Base-by-base conservation (phyloP, 2,113 vertebrate genomes). In the Psittacula cyanocephala region DNA sequence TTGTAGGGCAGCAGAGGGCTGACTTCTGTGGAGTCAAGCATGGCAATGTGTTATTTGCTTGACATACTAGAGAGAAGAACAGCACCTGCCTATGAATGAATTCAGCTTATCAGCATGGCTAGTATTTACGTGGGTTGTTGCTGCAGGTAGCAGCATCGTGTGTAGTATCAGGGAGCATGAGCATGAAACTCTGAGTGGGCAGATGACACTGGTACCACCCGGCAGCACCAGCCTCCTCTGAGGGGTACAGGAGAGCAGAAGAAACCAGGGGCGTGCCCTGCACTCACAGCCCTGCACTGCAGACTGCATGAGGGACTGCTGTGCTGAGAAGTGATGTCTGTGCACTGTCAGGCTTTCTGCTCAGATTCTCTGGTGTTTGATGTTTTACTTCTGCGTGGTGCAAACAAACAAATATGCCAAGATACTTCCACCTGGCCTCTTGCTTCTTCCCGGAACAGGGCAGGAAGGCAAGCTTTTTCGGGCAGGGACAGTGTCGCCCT, bases 221-320 rank as follows among this genome's bases (percentile, higher is more conserved):
- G 33, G 9, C 35, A 35, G 3, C 60, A 53, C 25, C 22, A 50
- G 43, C 39, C 46, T 25, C 12, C 8, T 33, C 33, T 9, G 43
- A 39, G 31, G 29, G 72, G 23, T 7, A 17, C 28, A 2, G 6
- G 13, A 4, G 37, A 31, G 63, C 59, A 10, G 43, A 20, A 49
- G 12, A 15, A 7, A 2, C 7, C 8, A 2, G 64, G 25, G n/a
- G 2, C 3, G 2, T 1, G 1, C 14, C 17, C 55, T 0, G 14
- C 31, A 7, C 23, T 57, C 31, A 9, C 6, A 18, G 41, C 52
- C 52, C 25, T 9, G 59, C 59, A 23, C 18, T 9, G 17, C 49
- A 9, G 10, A 7, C 17, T 3, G 49, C 6, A 3, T 1, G 2
- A 18, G n/a, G 1, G 27, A 1, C 53, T 20, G 10, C 50, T 9